A percentile compares a stretch with the other conserved stretches of the same genome.
Conservation (phyloP, 2,888 invertebrate species). For the Andrena fulva region DNA sequence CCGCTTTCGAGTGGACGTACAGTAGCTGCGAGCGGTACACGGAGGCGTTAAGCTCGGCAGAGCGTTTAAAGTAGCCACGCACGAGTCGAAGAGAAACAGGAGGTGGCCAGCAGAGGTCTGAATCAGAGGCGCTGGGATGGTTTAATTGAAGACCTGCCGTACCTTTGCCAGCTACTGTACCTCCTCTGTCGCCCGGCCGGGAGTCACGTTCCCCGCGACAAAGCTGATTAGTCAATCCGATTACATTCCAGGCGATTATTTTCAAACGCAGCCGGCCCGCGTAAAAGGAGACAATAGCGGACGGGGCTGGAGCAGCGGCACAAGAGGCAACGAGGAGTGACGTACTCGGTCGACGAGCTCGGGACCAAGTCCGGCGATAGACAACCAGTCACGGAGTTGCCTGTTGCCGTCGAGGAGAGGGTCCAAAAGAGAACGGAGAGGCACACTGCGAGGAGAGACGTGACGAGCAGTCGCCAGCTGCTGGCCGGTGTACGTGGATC, state of each 20-base stretch:
- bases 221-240: constrained; percentile 1
- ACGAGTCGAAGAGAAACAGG: too few species aligned
- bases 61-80: too few species aligned
- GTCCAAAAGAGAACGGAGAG: constrained; percentile 59
- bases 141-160: too few species aligned
- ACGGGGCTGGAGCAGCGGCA: background rate
- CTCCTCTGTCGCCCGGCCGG: too few species aligned
- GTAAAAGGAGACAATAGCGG: background rate
- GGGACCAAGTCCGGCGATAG: constrained; percentile 68
- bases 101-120: too few species aligned
- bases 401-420: constrained; percentile 46
- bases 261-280: background rate
- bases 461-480: constrained; percentile 79
- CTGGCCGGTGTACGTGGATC: constrained; percentile 75
- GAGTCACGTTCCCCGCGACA: background rate
- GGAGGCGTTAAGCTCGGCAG: too few species aligned
- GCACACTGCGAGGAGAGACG: constrained; percentile 28
- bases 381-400: constrained; percentile 51
- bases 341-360: constrained; percentile 23
- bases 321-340: constrained; percentile 18
- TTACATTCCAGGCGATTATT: background rate
- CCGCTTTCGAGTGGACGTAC: too few species aligned
- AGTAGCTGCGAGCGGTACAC: too few species aligned
- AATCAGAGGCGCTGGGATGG: too few species aligned
- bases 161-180: too few species aligned